Conservation (phyloP, 2,113 vertebrate species). For the Paradoxurus hermaphroditus region DNA sequence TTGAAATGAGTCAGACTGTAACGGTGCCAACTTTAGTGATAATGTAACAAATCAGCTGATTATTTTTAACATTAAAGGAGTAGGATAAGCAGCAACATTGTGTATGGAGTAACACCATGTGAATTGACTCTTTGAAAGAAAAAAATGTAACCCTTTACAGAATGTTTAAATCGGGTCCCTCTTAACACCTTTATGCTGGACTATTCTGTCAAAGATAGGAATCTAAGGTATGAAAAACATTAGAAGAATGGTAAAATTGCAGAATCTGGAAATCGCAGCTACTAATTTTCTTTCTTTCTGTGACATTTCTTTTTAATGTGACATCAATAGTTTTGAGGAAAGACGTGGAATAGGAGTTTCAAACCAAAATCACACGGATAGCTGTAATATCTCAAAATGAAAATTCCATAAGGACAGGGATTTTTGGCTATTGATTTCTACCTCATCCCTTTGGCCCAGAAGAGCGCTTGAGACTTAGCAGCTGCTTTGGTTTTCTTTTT, state of each 20-base stretch:
- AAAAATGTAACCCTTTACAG: conserved; percentile 41
- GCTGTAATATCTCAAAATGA: not conserved
- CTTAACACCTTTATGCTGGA: not conserved
- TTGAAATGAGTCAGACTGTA: not conserved
- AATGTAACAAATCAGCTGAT: conserved; percentile 8
- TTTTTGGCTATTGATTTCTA: not conserved
- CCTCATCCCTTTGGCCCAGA: not conserved
- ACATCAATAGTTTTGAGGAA: not conserved
- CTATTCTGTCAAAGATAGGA: not conserved
- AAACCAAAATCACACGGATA: conserved; percentile 4
- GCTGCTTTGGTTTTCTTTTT: too few species aligned
- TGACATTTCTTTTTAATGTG: not conserved
- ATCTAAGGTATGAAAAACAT: not conserved
- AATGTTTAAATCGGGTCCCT: conserved; percentile 28
- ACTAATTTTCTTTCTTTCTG: not conserved
- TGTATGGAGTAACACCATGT: not conserved
- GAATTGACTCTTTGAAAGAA: conserved; percentile 24
- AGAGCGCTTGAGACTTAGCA: not conserved
- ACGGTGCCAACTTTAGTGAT: conserved; percentile 10
- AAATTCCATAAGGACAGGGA: not conserved
- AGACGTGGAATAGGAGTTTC: not conserved
- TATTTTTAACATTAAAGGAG: conserved; percentile 48
- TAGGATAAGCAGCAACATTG: not conserved
- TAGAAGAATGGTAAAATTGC: not conserved
- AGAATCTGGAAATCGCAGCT: not conserved